Evolutionary conservation across 2,113 vertebrate species (phyloP).

Genomic region (Trachemys scripta): DNA sequence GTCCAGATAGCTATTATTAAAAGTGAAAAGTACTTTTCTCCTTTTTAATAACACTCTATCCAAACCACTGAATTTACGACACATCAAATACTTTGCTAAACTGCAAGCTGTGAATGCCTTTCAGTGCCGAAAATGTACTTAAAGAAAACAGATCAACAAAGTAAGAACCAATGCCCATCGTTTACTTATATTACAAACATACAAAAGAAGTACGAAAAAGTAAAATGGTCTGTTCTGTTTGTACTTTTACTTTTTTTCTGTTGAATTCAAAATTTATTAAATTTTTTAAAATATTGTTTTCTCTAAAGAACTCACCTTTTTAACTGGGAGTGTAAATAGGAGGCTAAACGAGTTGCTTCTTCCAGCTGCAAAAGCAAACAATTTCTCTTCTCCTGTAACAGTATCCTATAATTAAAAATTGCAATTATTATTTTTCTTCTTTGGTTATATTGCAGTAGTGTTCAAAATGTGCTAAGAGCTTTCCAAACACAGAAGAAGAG

Average conservation of each 20-base stretch:
- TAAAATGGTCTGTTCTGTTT: not conserved
- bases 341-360: conserved; percentile 92
- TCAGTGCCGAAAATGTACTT: not conserved
- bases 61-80: not conserved
- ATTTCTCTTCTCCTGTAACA: conserved; percentile 96
- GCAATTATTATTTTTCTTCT: conserved; percentile 25
- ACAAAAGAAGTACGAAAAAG: not conserved
- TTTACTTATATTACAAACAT: not conserved
- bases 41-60: not conserved
- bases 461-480: not conserved
- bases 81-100: not conserved
- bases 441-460: not conserved
- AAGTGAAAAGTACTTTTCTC: not conserved
- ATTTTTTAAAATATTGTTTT: not conserved
- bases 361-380: conserved; percentile 93
- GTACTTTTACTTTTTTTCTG: not conserved
- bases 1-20: not conserved
- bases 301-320: conserved; percentile 85
- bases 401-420: conserved; percentile 84
- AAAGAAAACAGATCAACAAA: not conserved
- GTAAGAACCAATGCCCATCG: not conserved
- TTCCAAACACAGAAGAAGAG: not conserved
- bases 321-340: conserved; percentile 95
- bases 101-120: not conserved
- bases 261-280: not conserved